A percentile compares a stretch with the other conserved stretches of the same genome.
Evolutionary conservation across 2,113 vertebrate species (phyloP).

Genomic region (Amblyopsis rosae): DNA sequence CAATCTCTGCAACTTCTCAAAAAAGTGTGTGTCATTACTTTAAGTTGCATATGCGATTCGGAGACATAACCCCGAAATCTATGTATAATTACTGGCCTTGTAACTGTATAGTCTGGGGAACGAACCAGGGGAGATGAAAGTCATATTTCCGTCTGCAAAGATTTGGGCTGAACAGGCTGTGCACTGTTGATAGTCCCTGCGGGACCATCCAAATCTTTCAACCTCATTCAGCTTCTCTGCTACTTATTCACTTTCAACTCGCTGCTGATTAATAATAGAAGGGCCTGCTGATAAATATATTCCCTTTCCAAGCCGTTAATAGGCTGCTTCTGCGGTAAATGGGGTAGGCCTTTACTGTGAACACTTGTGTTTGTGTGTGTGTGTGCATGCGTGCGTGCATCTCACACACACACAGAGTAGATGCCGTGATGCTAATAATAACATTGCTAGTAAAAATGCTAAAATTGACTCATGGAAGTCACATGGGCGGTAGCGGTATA

Average conservation of each 20-base stretch:
- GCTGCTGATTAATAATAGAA: slow-evolving; percentile 73
- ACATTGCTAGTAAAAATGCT: no score
- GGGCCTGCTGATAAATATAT: slow-evolving; percentile 70
- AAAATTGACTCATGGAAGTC: no score
- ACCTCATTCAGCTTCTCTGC: slow-evolving; percentile 63
- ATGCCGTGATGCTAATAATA: neutral
- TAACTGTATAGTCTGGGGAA: slow-evolving; percentile 48
- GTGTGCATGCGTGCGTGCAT: neutral
- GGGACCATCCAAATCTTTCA: slow-evolving; percentile 67
- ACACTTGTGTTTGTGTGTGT: neutral
- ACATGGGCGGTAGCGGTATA: no score
- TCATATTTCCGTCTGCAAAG: slow-evolving; percentile 49
- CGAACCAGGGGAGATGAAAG: slow-evolving; percentile 61
- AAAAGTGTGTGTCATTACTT: slow-evolving; percentile 46
- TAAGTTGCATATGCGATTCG: slow-evolving; percentile 31
- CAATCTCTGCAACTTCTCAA: slow-evolving; percentile 30
- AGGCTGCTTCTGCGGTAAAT: slow-evolving; percentile 61
- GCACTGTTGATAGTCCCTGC: slow-evolving; percentile 71
- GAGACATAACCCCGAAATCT: slow-evolving; percentile 41
- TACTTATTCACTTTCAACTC: slow-evolving; percentile 76
- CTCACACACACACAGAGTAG: slow-evolving; percentile 21
- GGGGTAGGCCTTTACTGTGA: slow-evolving; percentile 25
- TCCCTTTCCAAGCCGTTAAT: slow-evolving; percentile 67
- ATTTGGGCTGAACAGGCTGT: slow-evolving; percentile 65
- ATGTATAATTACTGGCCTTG: slow-evolving; percentile 64